Base-by-base conservation (phyloP, 1,140 invertebrate genomes). In the Diprion similis region DNA sequence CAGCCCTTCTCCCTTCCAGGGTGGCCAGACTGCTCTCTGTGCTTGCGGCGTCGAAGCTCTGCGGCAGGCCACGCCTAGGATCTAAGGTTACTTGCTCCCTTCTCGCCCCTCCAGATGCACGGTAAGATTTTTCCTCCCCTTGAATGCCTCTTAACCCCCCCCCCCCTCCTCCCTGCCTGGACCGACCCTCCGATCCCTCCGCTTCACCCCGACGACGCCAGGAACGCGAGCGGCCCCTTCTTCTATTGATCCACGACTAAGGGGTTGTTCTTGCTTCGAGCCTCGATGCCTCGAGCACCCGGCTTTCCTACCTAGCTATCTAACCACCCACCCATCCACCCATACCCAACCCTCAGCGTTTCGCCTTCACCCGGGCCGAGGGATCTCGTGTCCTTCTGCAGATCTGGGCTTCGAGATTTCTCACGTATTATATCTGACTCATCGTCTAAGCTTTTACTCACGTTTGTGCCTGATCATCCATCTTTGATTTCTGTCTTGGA, bases 81-180 rank as follows among this genome's bases (percentile, higher is more conserved):
- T 88, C 86, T 88, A 88, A 88, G 86, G 87, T 86, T 82, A 82
- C 83, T 80, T 82, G 82, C 84, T 79, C 84, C 77, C 71, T 73
- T 4, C 80, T 78, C 81, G 81, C 74, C 68, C 70, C 69, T 79
- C 74, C 76, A 71, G 76, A 72, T 77, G 75, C 74, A 77, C 83
- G 77, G 80, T 87, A 87, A 85, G 85, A 87, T 86, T 87, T 87
- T 87, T 87, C 82, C 80, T 78, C 81, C 81, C 78, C 80, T 59
- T 68, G 66, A 37, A 65, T 51, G 19, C 68, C 18, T 24, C 68
- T 64, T 83, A 79, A 76, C 71, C 70, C 51, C 73, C 75, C 64
- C 73, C 74, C 76, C 78, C 73, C 74, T 73, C 78, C 79, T 76
- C 72, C 64, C 73, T 76, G 17, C 45, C 10, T 70, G 11, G 48